A percentile compares a stretch with the other conserved stretches of the same genome.
Evolutionary conservation across 2,888 invertebrate species (phyloP).

Genomic region (Drosophila kokeensis): DNA sequence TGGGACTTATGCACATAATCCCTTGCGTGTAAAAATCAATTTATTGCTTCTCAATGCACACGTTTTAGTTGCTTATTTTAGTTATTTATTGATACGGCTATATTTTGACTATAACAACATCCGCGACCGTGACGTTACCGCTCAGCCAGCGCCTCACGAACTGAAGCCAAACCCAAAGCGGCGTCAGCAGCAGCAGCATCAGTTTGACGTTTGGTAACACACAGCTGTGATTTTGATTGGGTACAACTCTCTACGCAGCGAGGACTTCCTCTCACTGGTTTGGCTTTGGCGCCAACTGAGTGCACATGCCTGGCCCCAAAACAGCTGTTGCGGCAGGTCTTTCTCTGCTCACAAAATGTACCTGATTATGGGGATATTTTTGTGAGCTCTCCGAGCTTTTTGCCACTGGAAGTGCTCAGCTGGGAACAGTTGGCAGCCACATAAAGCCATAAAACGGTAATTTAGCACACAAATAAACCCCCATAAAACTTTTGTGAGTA

Average conservation of each 20-base stretch:
- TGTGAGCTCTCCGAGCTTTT: constrained; percentile 9
- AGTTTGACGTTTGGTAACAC: constrained; percentile 62
- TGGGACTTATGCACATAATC: neutral
- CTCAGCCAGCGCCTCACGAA: constrained; percentile 78
- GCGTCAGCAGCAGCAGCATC: constrained; percentile 58
- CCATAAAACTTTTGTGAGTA: neutral
- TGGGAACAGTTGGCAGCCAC: constrained; percentile 48
- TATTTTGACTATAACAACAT: constrained; percentile 11
- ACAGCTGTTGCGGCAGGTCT: constrained; percentile 61
- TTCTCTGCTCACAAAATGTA: constrained; percentile 8
- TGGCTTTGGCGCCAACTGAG: constrained; percentile 62
- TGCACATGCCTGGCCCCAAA: constrained; percentile 54
- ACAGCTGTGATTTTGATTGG: constrained; percentile 66
- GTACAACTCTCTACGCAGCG: constrained; percentile 25
- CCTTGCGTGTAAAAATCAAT: constrained; percentile 17
- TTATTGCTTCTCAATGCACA: constrained; percentile 21
- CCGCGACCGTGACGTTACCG: constrained; percentile 65
- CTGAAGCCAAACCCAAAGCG: constrained; percentile 43
- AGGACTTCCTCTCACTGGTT: constrained; percentile 41
- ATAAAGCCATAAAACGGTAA: constrained; percentile 18
- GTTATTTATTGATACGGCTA: constrained; percentile 8
- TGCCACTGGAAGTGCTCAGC: constrained; percentile 49
- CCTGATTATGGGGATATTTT: constrained; percentile 46
- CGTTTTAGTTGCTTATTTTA: constrained; percentile 19
- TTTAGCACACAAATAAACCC: constrained; percentile 12